A percentile compares a stretch with the other conserved stretches of the same genome.
These are phyloP conservation scores for Isaurus tuberculatus DNA, from an alignment of 92 coral and sea anemone genomes.

Conservation along the genomic window DNA sequence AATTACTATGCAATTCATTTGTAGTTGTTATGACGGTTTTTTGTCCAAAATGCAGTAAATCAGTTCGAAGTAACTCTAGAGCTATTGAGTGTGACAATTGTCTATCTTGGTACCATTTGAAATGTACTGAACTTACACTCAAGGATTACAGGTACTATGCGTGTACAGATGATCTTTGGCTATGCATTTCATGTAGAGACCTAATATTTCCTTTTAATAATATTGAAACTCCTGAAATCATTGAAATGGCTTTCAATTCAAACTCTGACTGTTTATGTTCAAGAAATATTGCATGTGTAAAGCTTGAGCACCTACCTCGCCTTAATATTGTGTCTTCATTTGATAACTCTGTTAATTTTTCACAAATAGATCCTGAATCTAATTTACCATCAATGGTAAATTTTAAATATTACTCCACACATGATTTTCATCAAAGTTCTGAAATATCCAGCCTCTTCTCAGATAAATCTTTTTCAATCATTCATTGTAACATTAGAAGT, in stretches of 20 bases:
- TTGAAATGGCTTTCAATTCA: slow-evolving; percentile 25
- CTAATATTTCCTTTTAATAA: slow-evolving; percentile 26
- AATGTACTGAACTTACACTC: slow-evolving; percentile 25
- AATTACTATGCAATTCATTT: slow-evolving; percentile 7
- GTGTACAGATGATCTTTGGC: slow-evolving; percentile 26
- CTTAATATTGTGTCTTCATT: slow-evolving; percentile 14
- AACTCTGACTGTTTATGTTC: slow-evolving; percentile 22
- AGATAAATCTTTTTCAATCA: slow-evolving; percentile 43
- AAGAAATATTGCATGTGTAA: slow-evolving; percentile 23
- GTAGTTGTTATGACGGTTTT: slow-evolving; percentile 14
- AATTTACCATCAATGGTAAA: slow-evolving; percentile 28
- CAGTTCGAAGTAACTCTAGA: slow-evolving; percentile 24
- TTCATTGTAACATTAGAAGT: slow-evolving; percentile 60
- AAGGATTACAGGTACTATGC: slow-evolving; percentile 20
- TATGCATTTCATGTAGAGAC: slow-evolving; percentile 6
- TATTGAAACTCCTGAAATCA: slow-evolving; percentile 28
- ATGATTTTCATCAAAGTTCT: slow-evolving; percentile 40
- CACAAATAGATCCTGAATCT: slow-evolving; percentile 17
- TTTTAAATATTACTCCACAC: slow-evolving; percentile 45
- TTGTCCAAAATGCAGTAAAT: slow-evolving; percentile 16
- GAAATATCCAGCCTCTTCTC: slow-evolving; percentile 49
- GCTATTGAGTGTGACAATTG: slow-evolving; percentile 3
- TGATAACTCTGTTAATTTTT: slow-evolving; percentile 24
- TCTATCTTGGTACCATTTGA: slow-evolving; percentile 17
- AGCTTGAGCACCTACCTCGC: slow-evolving; percentile 23